Conservation (phyloP, 64 coral and sea anemone species). For the Dendronephthya gigantea region DNA sequence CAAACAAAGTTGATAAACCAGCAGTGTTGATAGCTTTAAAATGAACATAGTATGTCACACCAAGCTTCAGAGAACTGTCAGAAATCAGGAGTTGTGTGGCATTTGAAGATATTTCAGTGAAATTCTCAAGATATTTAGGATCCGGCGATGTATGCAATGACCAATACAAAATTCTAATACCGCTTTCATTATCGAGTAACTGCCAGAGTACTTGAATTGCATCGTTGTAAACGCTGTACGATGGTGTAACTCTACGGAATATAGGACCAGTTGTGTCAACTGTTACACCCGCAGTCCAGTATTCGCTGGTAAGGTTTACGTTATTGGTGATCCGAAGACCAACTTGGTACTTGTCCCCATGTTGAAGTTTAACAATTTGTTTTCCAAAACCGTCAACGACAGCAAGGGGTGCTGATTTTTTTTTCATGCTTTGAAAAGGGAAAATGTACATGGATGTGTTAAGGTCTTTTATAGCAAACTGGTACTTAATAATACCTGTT, state of each 20-base stretch:
- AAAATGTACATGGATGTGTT: constrained; percentile 30
- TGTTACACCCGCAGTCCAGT: constrained; percentile 69
- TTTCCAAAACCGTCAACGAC: constrained; percentile 58
- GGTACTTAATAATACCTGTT: constrained; percentile 40
- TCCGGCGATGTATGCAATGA: too few relatives aligned
- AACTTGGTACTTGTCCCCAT: constrained; percentile 53
- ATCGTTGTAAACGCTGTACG: neutral
- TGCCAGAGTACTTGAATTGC: neutral
- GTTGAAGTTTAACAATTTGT: constrained; percentile 14
- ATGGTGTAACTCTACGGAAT: constrained; percentile 19
- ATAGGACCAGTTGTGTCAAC: constrained; percentile 68
- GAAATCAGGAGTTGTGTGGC: constrained; percentile 19
- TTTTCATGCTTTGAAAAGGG: constrained; percentile 49
- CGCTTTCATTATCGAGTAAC: neutral
- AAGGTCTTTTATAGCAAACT: constrained; percentile 57
- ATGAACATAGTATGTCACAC: constrained; percentile 58
- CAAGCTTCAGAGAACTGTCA: constrained; percentile 30
- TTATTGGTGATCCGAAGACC: constrained; percentile 62
- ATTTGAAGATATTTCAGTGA: constrained; percentile 12
- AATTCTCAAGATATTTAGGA: constrained; percentile 53
- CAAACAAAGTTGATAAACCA: constrained; percentile 33
- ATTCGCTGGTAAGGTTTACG: constrained; percentile 36
- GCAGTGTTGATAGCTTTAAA: constrained; percentile 56
- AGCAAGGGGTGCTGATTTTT: constrained; percentile 38
- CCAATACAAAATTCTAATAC: too few relatives aligned